Conservation (phyloP, 2,888 invertebrate genomes). For the Euclidia mi region DNA sequence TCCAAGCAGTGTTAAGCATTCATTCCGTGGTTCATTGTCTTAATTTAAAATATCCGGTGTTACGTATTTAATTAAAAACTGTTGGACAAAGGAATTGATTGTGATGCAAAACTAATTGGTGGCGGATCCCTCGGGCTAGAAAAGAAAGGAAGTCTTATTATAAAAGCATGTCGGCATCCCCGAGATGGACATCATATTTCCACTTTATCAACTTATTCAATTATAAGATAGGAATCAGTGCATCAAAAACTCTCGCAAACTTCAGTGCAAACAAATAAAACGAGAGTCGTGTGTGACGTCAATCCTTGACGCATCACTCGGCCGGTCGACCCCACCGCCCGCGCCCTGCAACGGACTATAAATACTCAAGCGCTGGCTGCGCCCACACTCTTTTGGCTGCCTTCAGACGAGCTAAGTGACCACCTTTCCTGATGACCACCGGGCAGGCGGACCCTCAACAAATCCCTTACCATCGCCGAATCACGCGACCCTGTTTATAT, state of each 20-base stretch:
- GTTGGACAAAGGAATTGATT: conserved; percentile 30
- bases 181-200: conserved; percentile 26
- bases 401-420: no score
- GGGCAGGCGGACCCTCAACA: no score
- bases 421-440: no score
- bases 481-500: no score
- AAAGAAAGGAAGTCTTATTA: conserved; percentile 22
- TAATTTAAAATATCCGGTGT: conserved; percentile 48
- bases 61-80: conserved; percentile 37
- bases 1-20: conserved; percentile 39
- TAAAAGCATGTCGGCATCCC: conserved; percentile 15
- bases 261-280: not conserved
- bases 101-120: conserved; percentile 39
- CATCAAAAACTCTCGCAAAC: conserved; percentile 12
- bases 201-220: conserved; percentile 24
- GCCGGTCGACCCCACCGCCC: no score
- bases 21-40: conserved; percentile 51
- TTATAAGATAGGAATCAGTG: conserved; percentile 19
- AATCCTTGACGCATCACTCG: no score
- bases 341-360: no score
- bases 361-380: no score
- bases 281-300: no score
- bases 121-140: conserved; percentile 13
- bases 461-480: no score
- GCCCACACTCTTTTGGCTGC: no score